Percentiles rank a stretch among this genome's conserved stretches.
Conservation (phyloP, 2,888 invertebrate genomes). For the Dermolepida albohirtum region DNA sequence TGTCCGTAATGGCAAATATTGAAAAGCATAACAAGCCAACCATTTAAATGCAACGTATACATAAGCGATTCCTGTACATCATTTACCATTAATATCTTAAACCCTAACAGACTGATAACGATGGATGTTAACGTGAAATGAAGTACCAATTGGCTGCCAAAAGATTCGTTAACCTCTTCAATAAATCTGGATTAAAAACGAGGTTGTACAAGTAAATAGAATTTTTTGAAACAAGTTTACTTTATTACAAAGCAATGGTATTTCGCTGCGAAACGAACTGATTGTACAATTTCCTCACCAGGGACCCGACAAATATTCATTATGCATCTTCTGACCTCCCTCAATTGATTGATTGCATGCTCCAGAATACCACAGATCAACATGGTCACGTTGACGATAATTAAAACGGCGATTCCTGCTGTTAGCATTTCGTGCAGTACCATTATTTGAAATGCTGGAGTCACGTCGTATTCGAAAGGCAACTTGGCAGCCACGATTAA, state of each 20-base stretch:
- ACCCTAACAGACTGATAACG: conserved; percentile 51
- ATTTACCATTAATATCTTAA: conserved; percentile 50
- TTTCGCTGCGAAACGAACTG: conserved; percentile 42
- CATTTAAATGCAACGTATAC: conserved; percentile 51
- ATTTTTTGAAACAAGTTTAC: conserved; percentile 43
- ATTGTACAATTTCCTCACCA: conserved; percentile 1
- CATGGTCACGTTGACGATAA: conserved; percentile 53
- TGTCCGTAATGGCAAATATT: conserved; percentile 53
- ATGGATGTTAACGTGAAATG: conserved; percentile 52
- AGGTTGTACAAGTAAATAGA: neutral
- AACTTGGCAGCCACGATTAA: conserved; percentile 49
- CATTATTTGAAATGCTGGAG: conserved; percentile 51
- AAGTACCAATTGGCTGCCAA: conserved; percentile 51
- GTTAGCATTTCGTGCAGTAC: conserved; percentile 53
- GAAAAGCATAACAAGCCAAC: conserved; percentile 52
- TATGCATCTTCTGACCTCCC: conserved; percentile 45
- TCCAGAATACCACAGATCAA: conserved; percentile 53
- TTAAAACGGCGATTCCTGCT: conserved; percentile 50
- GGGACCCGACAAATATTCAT: conserved; percentile 1
- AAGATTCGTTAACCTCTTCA: conserved; percentile 49
- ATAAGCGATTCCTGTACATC: conserved; percentile 49
- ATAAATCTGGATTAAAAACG: conserved; percentile 46
- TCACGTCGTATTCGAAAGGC: conserved; percentile 51
- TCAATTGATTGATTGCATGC: conserved; percentile 52
- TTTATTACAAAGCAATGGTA: conserved; percentile 53